These are phyloP conservation scores for Halesus radiatus DNA, from an alignment of 1,140 invertebrate species.

Conservation along the genomic window DNA sequence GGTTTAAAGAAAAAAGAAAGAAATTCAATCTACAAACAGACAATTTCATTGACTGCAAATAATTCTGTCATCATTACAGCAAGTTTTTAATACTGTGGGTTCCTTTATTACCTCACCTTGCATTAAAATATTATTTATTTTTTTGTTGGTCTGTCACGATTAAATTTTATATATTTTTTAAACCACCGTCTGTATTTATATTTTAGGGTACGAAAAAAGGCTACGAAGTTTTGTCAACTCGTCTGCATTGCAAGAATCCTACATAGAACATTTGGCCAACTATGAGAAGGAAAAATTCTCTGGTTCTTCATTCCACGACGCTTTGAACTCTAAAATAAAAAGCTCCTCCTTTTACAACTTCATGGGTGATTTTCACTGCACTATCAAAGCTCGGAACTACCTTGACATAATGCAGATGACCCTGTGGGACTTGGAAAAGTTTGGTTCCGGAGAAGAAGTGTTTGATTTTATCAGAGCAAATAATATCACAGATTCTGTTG, in stretches of 20 bases:
- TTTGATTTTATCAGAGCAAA: conserved; percentile 62
- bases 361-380: conserved; percentile 59
- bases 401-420: conserved; percentile 63
- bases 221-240: conserved; percentile 2
- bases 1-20: no score
- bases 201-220: conserved; percentile 29
- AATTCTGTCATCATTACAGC: no score
- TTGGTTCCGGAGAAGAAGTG: conserved; percentile 62
- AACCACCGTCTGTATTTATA: neutral
- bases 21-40: no score
- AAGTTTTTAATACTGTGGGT: no score
- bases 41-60: no score
- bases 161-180: no score
- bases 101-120: no score
- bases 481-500: conserved; percentile 62
- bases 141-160: no score
- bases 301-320: conserved; percentile 59
- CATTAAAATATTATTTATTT: no score
- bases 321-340: conserved; percentile 62
- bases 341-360: conserved; percentile 62
- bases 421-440: conserved; percentile 65
- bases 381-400: conserved; percentile 61
- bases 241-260: conserved; percentile 9
- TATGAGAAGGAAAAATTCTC: neutral
- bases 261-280: neutral